phyloP scores from a whole-genome alignment of 2,113 vertebrate genomes.

The Heptranchias perlo region DNA sequence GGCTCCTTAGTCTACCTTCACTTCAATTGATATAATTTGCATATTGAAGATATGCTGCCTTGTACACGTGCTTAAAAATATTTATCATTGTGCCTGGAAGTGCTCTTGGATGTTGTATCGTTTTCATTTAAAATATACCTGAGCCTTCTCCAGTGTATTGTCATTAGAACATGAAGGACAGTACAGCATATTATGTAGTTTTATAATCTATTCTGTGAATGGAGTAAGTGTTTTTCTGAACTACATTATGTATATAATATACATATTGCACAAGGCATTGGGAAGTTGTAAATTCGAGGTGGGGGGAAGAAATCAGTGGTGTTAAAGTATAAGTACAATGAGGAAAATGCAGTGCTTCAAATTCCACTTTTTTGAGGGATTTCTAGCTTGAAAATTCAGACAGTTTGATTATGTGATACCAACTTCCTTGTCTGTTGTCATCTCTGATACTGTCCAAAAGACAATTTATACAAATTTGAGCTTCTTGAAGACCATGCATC shows the following conservation, averaged over 20 bases:
- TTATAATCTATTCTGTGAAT: conserved; percentile 11
- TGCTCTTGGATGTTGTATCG: conserved; percentile 11
- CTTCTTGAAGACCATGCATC: neutral
- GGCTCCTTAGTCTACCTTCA: neutral
- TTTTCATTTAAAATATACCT: neutral
- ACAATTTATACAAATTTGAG: neutral
- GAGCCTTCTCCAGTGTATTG: neutral
- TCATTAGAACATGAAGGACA: neutral
- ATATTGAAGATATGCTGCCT: neutral
- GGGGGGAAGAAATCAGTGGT: neutral
- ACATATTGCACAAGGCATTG: neutral
- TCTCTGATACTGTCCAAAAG: neutral
- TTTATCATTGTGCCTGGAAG: neutral
- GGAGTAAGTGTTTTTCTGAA: neutral
- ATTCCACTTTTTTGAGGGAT: neutral
- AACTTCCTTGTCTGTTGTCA: neutral
- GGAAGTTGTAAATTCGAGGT: neutral
- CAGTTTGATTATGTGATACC: neutral
- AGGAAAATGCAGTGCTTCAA: neutral
- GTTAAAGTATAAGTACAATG: too few relatives aligned
- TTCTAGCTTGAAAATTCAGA: neutral
- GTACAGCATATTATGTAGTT: neutral
- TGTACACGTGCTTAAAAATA: neutral
- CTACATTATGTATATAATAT: neutral
- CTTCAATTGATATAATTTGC: neutral